phyloP scores from a whole-genome alignment of 2,797 vertebrate genomes.

The Phataginus tricuspis region DNA sequence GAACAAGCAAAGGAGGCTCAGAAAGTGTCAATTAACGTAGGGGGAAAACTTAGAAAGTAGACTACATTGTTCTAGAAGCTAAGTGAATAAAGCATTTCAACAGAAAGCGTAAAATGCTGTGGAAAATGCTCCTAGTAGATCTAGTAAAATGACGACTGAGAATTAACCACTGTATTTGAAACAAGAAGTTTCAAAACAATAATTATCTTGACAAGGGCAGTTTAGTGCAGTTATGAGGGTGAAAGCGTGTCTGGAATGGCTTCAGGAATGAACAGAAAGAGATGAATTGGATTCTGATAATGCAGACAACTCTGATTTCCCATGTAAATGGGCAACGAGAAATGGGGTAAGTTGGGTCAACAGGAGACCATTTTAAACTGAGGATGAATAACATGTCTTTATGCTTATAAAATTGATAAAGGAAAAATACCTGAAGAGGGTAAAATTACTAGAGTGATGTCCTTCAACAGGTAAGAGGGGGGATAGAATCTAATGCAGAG shows the following conservation, averaged over 20 bases:
- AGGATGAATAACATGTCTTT: not conserved
- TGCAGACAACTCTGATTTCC: not conserved
- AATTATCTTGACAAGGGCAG: not conserved
- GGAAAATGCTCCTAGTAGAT: not conserved
- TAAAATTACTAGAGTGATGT: not conserved
- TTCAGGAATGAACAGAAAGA: not conserved
- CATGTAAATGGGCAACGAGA: not conserved
- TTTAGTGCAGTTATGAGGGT: not conserved
- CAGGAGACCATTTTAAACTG: not conserved
- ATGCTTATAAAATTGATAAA: constrained; percentile 25
- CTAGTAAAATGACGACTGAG: not conserved
- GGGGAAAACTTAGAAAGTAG: not conserved
- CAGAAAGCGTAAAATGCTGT: not conserved
- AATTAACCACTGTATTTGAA: constrained; percentile 25
- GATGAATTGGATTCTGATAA: not conserved
- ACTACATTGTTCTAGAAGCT: not conserved
- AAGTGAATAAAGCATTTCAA: constrained; percentile 14
- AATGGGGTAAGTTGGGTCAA: not conserved
- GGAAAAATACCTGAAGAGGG: not conserved
- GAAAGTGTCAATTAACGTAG: not conserved
- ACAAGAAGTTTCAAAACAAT: not conserved
- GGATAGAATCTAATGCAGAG: not conserved
- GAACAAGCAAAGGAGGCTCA: not conserved
- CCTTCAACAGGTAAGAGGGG: not conserved
- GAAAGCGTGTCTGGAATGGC: not conserved